phyloP scores from a whole-genome alignment of 2,888 invertebrate genomes.

The Calliopum simillimum region DNA sequence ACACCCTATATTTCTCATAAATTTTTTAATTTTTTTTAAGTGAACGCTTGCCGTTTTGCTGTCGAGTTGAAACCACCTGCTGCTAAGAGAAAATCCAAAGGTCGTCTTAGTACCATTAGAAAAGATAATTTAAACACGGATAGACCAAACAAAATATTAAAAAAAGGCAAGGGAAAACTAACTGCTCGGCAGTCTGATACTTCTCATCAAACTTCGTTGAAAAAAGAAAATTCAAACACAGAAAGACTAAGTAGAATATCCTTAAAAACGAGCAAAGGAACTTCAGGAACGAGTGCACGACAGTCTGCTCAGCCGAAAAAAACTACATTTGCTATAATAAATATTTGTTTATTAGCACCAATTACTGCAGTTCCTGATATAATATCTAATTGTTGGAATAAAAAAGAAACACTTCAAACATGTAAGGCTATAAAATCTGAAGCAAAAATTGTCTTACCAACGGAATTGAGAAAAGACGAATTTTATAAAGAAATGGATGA shows the following conservation, averaged over 20 bases:
- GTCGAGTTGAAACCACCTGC: conserved; percentile 37
- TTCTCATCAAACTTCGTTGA: too few relatives aligned
- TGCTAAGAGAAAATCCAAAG: too few relatives aligned
- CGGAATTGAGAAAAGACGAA: conserved; percentile 10
- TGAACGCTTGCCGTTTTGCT: conserved; percentile 43
- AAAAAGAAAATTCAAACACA: too few relatives aligned
- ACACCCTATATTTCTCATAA: too few relatives aligned
- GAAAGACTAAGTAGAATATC: too few relatives aligned
- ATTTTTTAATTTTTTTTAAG: conserved; percentile 26
- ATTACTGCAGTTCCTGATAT: conserved; percentile 36
- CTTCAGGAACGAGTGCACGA: background rate
- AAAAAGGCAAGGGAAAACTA: background rate
- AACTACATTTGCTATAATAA: conserved; percentile 42
- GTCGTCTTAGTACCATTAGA: too few relatives aligned
- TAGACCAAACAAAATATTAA: too few relatives aligned
- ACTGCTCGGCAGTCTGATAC: too few relatives aligned
- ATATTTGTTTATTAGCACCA: conserved; percentile 40
- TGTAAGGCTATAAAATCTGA: background rate
- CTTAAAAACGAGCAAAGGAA: background rate
- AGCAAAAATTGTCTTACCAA: background rate
- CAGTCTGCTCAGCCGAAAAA: too few relatives aligned
- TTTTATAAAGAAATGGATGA: conserved; percentile 41
- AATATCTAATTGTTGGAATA: background rate
- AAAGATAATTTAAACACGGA: too few relatives aligned
- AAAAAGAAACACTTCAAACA: background rate